These are phyloP conservation scores for Acanthornis magna DNA, from an alignment of 2,797 vertebrate genomes.

Conservation along the genomic window DNA sequence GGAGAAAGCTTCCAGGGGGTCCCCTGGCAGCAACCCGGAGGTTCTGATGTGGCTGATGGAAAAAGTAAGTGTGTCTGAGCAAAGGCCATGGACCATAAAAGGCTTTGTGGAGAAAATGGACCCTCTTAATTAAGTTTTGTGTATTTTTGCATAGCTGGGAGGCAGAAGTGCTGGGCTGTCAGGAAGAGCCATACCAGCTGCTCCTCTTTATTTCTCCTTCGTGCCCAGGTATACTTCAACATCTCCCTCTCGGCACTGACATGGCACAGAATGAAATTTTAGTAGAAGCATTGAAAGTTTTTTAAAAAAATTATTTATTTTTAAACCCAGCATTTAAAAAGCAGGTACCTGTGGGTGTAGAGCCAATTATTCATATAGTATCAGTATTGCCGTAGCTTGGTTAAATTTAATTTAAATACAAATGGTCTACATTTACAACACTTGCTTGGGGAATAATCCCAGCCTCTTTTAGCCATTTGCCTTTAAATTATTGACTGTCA, in stretches of 20 bases:
- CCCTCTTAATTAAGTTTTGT: constrained; percentile 36
- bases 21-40: not conserved
- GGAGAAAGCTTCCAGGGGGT: constrained; percentile 40
- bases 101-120: constrained; percentile 34
- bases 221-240: not conserved
- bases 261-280: not conserved
- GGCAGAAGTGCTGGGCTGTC: not conserved
- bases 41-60: constrained; percentile 48
- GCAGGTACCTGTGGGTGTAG: not conserved
- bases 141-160: not conserved
- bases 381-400: not conserved
- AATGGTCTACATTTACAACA: not conserved
- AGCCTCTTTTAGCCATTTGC: not conserved
- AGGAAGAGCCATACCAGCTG: not conserved
- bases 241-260: not conserved
- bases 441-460: constrained; percentile 6
- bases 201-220: not conserved
- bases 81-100: constrained; percentile 9
- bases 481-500: constrained; percentile 27
- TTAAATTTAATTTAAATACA: constrained; percentile 5
- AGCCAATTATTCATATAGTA: not conserved
- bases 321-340: not conserved
- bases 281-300: not conserved
- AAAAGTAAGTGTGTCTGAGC: constrained; percentile 47
- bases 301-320: not conserved